These are phyloP conservation scores for Octodon degus DNA, from an alignment of 2,113 vertebrate genomes.

Conservation along the genomic window DNA sequence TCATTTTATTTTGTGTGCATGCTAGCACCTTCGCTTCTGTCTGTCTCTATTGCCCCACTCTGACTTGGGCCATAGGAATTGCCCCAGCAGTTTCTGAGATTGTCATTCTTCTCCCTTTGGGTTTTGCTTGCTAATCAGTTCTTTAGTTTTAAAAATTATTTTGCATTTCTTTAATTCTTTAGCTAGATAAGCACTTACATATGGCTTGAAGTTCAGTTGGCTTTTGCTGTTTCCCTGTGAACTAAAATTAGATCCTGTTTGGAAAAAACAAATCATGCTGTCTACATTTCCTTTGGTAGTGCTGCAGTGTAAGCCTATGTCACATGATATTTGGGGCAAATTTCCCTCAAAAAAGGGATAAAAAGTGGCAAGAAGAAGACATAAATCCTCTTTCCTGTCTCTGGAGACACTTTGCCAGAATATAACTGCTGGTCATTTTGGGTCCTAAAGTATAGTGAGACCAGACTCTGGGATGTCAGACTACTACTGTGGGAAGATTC, in stretches of 20 bases:
- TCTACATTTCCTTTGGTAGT: not conserved
- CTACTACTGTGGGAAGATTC: not conserved
- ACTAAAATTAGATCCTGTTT: not conserved
- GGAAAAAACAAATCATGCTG: not conserved
- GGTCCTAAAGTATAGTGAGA: not conserved
- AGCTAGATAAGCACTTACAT: not conserved
- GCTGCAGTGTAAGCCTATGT: not conserved
- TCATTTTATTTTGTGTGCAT: not conserved
- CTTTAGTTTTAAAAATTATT: not conserved
- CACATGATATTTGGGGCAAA: not conserved
- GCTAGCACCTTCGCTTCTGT: too few species aligned
- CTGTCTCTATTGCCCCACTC: not conserved
- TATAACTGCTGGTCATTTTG: not conserved
- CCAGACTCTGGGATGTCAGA: not conserved
- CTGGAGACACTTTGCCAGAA: not conserved
- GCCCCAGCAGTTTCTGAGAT: not conserved
- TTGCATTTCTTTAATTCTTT: not conserved
- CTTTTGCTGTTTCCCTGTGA: accelerated
- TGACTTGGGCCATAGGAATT: not conserved
- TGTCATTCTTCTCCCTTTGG: not conserved
- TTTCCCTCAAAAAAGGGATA: not conserved
- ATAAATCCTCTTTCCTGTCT: not conserved
- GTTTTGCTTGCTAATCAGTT: not conserved
- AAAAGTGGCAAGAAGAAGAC: not conserved
- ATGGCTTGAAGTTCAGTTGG: not conserved